These are phyloP conservation scores for Fopius arisanus DNA, from an alignment of 1,140 invertebrate species.

Conservation along the genomic window DNA sequence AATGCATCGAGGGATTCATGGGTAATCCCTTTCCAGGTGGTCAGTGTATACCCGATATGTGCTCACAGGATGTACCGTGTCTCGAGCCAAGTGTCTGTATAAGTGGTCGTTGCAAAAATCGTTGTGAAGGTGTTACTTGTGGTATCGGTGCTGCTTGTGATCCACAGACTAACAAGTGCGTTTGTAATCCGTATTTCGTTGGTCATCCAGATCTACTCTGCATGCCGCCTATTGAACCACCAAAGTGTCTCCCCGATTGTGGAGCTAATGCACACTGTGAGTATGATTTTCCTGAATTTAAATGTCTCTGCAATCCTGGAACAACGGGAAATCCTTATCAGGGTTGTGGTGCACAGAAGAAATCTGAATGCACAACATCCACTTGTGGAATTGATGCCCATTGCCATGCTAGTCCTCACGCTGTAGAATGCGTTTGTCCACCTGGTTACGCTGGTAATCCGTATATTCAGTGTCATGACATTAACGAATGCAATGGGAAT, in stretches of 20 bases:
- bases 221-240: conserved; percentile 84
- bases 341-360: conserved; percentile 75
- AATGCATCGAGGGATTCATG: conserved; percentile 83
- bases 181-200: conserved; percentile 86
- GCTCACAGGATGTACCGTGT: conserved; percentile 79
- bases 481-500: conserved; percentile 83
- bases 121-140: conserved; percentile 85
- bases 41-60: conserved; percentile 80
- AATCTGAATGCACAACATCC: conserved; percentile 76
- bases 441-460: conserved; percentile 86
- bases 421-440: conserved; percentile 83
- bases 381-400: conserved; percentile 81
- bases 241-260: conserved; percentile 81
- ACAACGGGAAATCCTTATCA: conserved; percentile 88
- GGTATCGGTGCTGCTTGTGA: conserved; percentile 85
- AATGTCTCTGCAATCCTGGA: conserved; percentile 85
- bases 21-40: conserved; percentile 93
- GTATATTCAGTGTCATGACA: conserved; percentile 83
- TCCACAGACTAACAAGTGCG: conserved; percentile 79
- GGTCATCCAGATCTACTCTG: conserved; percentile 89
- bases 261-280: conserved; percentile 87
- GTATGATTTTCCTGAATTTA: conserved; percentile 75
- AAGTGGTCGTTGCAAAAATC: conserved; percentile 82
- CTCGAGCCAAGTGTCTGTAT: conserved; percentile 81
- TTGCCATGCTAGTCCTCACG: conserved; percentile 76